A percentile compares a stretch with the other conserved stretches of the same genome.
These are phyloP conservation scores for Enteromius afrohamiltoni DNA, from an alignment of 2,797 vertebrate species.

Conservation along the genomic window DNA sequence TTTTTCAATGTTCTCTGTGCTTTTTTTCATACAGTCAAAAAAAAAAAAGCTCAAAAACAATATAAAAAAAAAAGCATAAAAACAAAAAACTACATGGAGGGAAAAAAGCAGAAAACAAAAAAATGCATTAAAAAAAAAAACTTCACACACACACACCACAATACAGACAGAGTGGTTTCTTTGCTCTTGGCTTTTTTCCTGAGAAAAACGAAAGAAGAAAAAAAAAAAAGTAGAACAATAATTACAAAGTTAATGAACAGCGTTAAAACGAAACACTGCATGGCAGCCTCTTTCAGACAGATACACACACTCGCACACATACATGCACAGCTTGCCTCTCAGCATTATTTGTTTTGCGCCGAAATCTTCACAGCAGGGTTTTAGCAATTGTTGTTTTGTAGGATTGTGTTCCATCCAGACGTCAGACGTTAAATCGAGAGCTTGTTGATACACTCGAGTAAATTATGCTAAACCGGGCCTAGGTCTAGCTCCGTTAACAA, in stretches of 20 bases:
- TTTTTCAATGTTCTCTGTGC: slow-evolving; percentile 78
- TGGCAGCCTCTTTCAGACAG: slow-evolving; percentile 74
- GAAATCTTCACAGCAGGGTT: slow-evolving; percentile 76
- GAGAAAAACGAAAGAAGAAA: slow-evolving; percentile 64
- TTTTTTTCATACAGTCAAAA: slow-evolving; percentile 73
- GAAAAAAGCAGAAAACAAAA: slow-evolving; percentile 60
- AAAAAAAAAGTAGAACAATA: slow-evolving; percentile 71
- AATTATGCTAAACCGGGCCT: slow-evolving; percentile 61
- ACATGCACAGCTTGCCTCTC: slow-evolving; percentile 67
- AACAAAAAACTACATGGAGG: slow-evolving; percentile 61
- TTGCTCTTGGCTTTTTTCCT: slow-evolving; percentile 70
- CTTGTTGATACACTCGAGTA: slow-evolving; percentile 69
- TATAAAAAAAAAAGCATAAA: slow-evolving; percentile 55
- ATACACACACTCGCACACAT: slow-evolving; percentile 58
- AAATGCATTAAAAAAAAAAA: slow-evolving; percentile 58
- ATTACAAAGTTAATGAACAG: slow-evolving; percentile 76
- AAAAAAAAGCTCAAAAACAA: slow-evolving; percentile 62
- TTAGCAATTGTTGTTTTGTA: slow-evolving; percentile 77
- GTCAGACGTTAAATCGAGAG: slow-evolving; percentile 73
- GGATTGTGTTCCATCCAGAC: slow-evolving; percentile 73
- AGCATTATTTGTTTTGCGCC: slow-evolving; percentile 75
- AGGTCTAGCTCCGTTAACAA: slow-evolving; percentile 58
- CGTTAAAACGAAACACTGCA: slow-evolving; percentile 78
- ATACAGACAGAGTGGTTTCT: slow-evolving; percentile 64
- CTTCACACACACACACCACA: slow-evolving; percentile 50